Percentiles rank a stretch among this genome's conserved stretches.
These are phyloP conservation scores for Polypedilum vanderplanki DNA, from an alignment of 1,140 invertebrate species.

Conservation along the genomic window DNA sequence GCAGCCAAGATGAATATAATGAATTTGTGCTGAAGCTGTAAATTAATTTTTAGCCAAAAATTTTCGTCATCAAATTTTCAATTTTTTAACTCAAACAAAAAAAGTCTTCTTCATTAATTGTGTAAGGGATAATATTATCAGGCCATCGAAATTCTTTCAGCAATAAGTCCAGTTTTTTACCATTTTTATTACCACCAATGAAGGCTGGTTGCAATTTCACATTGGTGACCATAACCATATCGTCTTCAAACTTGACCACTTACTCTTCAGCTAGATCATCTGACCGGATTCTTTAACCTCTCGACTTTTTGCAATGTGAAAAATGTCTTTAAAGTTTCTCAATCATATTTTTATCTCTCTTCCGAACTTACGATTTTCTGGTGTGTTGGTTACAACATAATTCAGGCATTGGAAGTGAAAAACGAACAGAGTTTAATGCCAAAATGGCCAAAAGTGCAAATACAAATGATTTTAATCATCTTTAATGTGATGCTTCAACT, in stretches of 20 bases:
- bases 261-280: constrained; percentile 38
- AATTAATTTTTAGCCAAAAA: background rate
- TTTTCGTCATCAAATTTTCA: background rate
- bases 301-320: background rate
- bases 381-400: background rate
- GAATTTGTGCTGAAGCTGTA: background rate
- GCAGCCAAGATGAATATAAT: constrained; percentile 8
- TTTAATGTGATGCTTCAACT: background rate
- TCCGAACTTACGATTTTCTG: constrained; percentile 15
- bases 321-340: background rate
- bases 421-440: background rate
- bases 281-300: background rate
- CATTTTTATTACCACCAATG: constrained; percentile 9
- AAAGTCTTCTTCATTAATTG: constrained; percentile 54
- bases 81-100: constrained; percentile 45
- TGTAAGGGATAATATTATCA: constrained; percentile 53
- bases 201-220: constrained; percentile 39
- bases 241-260: constrained; percentile 47
- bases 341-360: background rate
- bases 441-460: background rate
- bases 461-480: background rate
- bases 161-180: constrained; percentile 53
- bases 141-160: constrained; percentile 54
- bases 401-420: background rate
- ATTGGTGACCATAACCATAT: constrained; percentile 46